Conservation (phyloP, 2,113 vertebrate genomes). For the Chitala chitala region DNA sequence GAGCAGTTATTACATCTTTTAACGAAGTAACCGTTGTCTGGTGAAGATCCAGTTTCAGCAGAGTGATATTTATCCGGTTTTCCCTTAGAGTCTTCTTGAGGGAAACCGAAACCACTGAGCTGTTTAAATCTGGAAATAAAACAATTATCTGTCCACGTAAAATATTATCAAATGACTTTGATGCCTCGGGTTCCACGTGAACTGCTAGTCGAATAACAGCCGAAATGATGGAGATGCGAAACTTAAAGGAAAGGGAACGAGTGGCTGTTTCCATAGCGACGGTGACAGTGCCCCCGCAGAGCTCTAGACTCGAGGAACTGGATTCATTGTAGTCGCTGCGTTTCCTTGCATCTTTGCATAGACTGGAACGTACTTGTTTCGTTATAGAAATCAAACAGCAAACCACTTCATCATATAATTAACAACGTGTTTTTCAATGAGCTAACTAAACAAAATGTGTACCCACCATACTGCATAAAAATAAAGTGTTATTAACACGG, state of each 20-base stretch:
- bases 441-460: conserved; percentile 12
- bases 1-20: too few relatives aligned
- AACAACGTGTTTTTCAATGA: not conserved
- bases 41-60: too few relatives aligned
- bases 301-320: conserved; percentile 11
- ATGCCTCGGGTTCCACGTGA: not conserved
- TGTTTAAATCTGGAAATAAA: too few relatives aligned
- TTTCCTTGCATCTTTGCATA: conserved; percentile 3
- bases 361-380: conserved; percentile 1
- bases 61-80: too few relatives aligned
- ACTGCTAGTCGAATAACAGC: not conserved
- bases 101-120: too few relatives aligned
- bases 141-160: too few relatives aligned
- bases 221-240: conserved; percentile 7
- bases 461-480: too few relatives aligned
- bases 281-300: conserved; percentile 14
- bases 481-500: too few relatives aligned
- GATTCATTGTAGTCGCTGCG: conserved; percentile 6
- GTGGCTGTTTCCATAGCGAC: conserved; percentile 6
- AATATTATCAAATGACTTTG: not conserved
- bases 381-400: not conserved
- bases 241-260: conserved; percentile 13
- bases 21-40: too few relatives aligned
- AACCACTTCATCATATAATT: conserved; percentile 13
- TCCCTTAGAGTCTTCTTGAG: too few relatives aligned